Percentiles rank a stretch among this genome's conserved stretches.
Conservation (phyloP, 2,888 invertebrate genomes). For the Julus scanicus region DNA sequence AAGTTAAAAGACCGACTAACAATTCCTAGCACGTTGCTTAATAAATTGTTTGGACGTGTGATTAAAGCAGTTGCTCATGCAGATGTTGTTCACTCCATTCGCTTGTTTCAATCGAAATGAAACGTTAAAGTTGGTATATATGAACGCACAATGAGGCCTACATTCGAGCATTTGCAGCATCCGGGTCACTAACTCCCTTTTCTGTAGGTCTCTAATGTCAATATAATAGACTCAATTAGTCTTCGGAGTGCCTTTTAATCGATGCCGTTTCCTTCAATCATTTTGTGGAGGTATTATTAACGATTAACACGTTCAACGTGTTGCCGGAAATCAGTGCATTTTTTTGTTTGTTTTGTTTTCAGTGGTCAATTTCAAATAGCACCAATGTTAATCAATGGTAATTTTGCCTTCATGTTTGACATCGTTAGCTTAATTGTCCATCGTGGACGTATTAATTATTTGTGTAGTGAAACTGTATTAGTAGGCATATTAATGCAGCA, state of each 20-base stretch:
- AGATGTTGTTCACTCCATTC: neutral
- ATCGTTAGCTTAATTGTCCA: neutral
- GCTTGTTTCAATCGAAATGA: neutral
- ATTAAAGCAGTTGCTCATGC: constrained; percentile 2
- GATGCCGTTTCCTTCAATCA: constrained; percentile 18
- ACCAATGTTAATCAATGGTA: neutral
- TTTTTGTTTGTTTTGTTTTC: too few species aligned
- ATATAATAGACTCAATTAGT: constrained; percentile 12
- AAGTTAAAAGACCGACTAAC: constrained; percentile 21
- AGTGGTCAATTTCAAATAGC: neutral
- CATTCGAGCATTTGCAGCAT: neutral
- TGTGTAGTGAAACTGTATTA: too few species aligned
- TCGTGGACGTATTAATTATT: neutral
- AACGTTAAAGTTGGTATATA: neutral
- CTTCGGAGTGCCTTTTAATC: constrained; percentile 33
- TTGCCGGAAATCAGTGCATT: neutral
- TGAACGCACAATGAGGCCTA: neutral
- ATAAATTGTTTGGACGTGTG: constrained; percentile 33
- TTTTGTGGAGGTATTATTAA: neutral
- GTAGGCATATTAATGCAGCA: too few species aligned
- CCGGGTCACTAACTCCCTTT: constrained; percentile 16
- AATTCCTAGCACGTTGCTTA: constrained; percentile 21
- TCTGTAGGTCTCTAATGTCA: neutral
- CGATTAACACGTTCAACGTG: neutral
- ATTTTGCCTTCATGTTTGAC: neutral